These are phyloP conservation scores for Eurytoma californica DNA, from an alignment of 2,888 invertebrate species.

Conservation along the genomic window DNA sequence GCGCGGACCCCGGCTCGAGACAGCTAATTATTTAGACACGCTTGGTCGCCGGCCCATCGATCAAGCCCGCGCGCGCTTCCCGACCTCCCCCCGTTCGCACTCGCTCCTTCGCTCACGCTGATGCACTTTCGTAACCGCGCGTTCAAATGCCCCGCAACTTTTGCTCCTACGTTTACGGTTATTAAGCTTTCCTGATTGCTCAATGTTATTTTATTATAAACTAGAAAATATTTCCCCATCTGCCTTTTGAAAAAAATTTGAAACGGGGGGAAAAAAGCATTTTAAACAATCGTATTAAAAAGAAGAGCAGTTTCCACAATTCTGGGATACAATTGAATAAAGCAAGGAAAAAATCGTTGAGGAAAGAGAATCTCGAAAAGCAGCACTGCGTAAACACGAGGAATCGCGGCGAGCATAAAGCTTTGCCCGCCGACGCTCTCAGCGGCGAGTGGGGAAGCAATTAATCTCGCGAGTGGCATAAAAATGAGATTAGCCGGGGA, in stretches of 20 bases:
- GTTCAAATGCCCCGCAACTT: too few species aligned
- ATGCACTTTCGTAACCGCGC: neutral
- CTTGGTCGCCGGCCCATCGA: slow-evolving; percentile 73
- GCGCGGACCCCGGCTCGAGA: slow-evolving; percentile 71
- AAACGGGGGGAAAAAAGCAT: too few species aligned
- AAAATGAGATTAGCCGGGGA: slow-evolving; percentile 23
- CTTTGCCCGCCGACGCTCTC: neutral
- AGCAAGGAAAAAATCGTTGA: too few species aligned
- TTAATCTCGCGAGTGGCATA: slow-evolving; percentile 21
- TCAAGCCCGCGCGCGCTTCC: slow-evolving; percentile 67
- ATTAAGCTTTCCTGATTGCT: too few species aligned
- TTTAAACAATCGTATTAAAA: too few species aligned
- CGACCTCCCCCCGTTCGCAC: slow-evolving; percentile 33
- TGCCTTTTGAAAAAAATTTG: too few species aligned
- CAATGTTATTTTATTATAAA: too few species aligned
- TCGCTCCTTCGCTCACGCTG: slow-evolving; percentile 6
- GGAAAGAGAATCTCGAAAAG: too few species aligned
- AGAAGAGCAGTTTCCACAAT: too few species aligned
- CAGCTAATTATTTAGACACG: slow-evolving; percentile 75
- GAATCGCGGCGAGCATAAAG: neutral
- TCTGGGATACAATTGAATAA: too few species aligned
- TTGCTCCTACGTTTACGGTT: neutral
- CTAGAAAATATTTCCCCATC: too few species aligned
- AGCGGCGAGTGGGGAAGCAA: neutral
- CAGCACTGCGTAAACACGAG: too few species aligned